Conservation (phyloP, 1,140 invertebrate genomes). For the Pollicipes pollicipes region DNA sequence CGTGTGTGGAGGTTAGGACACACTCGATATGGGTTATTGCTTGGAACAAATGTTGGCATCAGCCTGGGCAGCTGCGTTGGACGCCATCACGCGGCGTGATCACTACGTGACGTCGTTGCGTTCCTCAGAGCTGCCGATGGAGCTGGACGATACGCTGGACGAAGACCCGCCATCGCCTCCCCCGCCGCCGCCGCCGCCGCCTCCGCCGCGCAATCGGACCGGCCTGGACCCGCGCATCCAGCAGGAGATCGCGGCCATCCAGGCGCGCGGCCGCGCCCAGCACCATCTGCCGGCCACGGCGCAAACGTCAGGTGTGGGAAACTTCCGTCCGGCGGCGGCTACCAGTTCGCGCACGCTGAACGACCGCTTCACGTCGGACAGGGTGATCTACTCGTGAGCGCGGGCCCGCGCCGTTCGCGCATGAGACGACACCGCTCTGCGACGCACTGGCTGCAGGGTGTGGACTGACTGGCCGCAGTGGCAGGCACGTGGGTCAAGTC, state of each 20-base stretch:
- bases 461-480: too few relatives aligned
- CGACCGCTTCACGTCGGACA: not conserved
- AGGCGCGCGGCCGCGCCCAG: not conserved
- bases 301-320: not conserved
- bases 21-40: too few relatives aligned
- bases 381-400: not conserved
- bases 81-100: too few relatives aligned
- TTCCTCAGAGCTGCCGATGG: not conserved
- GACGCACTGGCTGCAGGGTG: too few relatives aligned
- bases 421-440: too few relatives aligned
- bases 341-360: not conserved
- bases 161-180: not conserved
- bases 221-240: not conserved
- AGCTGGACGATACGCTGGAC: not conserved
- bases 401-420: too few relatives aligned
- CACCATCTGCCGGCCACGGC: not conserved
- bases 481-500: too few relatives aligned
- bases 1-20: too few relatives aligned
- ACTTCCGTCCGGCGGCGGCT: not conserved
- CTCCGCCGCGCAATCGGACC: not conserved
- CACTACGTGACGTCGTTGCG: too few relatives aligned
- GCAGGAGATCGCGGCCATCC: conserved; percentile 2
- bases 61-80: too few relatives aligned
- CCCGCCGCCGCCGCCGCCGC: too few relatives aligned
- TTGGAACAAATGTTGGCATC: too few relatives aligned